These are phyloP conservation scores for Papilio protenor DNA, from an alignment of 2,888 invertebrate genomes.

Conservation along the genomic window DNA sequence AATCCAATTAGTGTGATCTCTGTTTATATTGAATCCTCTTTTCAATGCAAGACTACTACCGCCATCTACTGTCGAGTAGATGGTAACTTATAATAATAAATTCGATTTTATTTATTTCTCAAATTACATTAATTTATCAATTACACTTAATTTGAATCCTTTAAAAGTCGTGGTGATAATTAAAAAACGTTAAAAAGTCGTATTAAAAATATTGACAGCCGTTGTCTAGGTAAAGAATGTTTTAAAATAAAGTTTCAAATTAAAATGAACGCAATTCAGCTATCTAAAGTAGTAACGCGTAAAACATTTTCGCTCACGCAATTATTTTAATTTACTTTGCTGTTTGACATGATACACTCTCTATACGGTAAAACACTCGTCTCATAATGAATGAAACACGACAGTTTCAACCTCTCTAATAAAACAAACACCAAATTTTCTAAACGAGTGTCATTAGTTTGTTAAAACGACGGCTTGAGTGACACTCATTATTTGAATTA, in stretches of 20 bases:
- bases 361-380: conserved; percentile 32
- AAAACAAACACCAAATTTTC: conserved; percentile 29
- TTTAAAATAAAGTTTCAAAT: background rate
- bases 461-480: conserved; percentile 1
- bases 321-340: conserved; percentile 24
- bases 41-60: conserved; percentile 50
- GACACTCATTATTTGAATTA: conserved; percentile 21
- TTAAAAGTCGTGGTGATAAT: too few species aligned
- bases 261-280: background rate
- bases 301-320: conserved; percentile 3
- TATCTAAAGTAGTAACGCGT: background rate
- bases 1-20: conserved; percentile 47
- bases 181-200: too few species aligned
- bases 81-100: background rate
- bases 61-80: conserved; percentile 72
- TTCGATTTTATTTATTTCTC: background rate
- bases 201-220: background rate
- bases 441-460: conserved; percentile 32
- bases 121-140: background rate
- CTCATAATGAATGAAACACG: conserved; percentile 32
- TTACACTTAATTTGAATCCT: background rate
- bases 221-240: background rate
- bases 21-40: conserved; percentile 38
- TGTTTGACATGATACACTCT: conserved; percentile 18
- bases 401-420: conserved; percentile 27